Conservation (phyloP, 2,113 vertebrate genomes). For the Corythornis cristatus region DNA sequence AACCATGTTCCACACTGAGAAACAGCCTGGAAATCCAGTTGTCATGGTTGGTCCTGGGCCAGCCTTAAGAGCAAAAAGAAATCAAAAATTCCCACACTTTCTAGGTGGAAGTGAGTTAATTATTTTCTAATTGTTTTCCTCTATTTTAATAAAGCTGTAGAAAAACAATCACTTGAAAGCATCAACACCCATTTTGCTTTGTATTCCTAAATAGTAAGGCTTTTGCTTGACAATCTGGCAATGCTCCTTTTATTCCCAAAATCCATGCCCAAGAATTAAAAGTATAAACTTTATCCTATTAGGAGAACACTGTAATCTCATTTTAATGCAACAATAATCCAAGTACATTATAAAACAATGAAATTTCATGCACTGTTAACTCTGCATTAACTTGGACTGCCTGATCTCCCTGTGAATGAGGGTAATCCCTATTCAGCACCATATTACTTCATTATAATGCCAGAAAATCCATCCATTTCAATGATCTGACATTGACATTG, state of each 20-base stretch:
- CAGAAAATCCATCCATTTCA: not conserved
- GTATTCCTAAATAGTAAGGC: not conserved
- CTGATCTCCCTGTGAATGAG: not conserved
- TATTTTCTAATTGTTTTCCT: not conserved
- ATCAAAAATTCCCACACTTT: not conserved
- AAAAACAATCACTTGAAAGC: not conserved
- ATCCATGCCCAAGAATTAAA: not conserved
- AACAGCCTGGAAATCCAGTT: not conserved
- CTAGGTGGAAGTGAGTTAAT: not conserved
- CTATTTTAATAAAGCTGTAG: not conserved
- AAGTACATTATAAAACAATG: not conserved
- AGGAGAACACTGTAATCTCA: not conserved
- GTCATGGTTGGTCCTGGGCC: not conserved
- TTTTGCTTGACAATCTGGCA: not conserved
- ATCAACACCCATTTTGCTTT: not conserved
- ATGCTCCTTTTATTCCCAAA: not conserved
- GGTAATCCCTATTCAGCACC: not conserved
- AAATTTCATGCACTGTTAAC: not conserved
- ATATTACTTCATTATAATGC: not conserved
- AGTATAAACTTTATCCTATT: not conserved
- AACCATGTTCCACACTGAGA: not conserved
- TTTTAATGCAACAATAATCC: constrained; percentile 9
- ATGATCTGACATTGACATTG: not conserved
- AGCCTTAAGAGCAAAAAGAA: not conserved
- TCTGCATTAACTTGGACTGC: not conserved